Evolutionary conservation across 2,113 vertebrate genomes (phyloP).

Genomic region (Rostratula benghalensis): DNA sequence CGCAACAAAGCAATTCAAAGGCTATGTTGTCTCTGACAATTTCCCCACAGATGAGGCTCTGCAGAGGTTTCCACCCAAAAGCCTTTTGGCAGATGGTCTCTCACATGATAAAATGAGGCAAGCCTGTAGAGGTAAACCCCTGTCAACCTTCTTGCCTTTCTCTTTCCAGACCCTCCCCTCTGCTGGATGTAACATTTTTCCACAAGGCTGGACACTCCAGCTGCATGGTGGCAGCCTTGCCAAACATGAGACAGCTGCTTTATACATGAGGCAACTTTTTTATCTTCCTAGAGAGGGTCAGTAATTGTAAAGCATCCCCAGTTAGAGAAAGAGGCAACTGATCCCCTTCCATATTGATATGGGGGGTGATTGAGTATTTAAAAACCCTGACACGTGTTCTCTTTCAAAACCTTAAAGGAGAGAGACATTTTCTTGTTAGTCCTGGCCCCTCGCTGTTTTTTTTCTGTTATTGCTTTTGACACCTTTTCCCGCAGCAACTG

Average conservation of each 20-base stretch:
- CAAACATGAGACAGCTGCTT: not conserved
- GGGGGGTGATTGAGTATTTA: not conserved
- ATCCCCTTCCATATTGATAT: not conserved
- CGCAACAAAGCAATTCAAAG: not conserved
- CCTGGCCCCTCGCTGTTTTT: not conserved
- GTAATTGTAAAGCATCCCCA: not conserved
- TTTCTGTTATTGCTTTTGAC: constrained; percentile 15
- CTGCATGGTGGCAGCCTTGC: not conserved
- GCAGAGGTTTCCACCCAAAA: not conserved
- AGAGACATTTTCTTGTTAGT: not conserved
- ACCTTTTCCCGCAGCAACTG: constrained; percentile 1
- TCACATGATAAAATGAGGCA: not conserved
- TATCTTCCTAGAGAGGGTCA: not conserved
- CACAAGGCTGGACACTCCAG: accelerated
- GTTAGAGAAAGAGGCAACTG: not conserved
- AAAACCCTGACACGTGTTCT: not conserved
- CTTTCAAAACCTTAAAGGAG: constrained; percentile 3
- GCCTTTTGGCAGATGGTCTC: not conserved
- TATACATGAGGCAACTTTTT: not conserved
- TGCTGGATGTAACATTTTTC: not conserved
- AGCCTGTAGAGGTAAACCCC: not conserved
- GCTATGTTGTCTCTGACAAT: not conserved
- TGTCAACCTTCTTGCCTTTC: not conserved
- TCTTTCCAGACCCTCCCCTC: not conserved
- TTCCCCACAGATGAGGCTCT: not conserved